Base-by-base conservation (phyloP, 2,888 invertebrate genomes). In the Nematopogon swammerdamellus region DNA sequence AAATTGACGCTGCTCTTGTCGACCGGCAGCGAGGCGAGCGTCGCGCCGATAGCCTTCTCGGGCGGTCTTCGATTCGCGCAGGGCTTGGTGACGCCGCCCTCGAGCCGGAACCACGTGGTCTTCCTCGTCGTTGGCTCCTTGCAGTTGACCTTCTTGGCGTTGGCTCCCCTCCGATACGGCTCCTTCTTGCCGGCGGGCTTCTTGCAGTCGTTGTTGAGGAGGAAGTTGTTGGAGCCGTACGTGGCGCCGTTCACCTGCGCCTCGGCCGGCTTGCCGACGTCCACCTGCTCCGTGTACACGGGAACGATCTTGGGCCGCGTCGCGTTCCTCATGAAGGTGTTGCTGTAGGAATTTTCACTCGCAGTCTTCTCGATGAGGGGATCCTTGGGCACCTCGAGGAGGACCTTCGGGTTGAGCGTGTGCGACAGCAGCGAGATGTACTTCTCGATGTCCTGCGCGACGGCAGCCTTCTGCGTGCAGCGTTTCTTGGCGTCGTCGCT, bases 361-460 rank as follows among this genome's bases (percentile, higher is more conserved):
- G 25, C 25, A 25, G 25, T 25, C 19, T 47, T 20, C 19, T 50
- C 59, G 62, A n/a, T n/a, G n/a, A n/a, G n/a, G n/a, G n/a, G n/a
- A n/a, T 70, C 72, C 56, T 73, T 75, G 29, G 66, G 64, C 52
- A 72, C 72, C 52, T 79, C 77, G 58, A 74, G 66, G 51, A 79
- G 63, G 52, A 77, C 75, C 63, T 76, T 77, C 29, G 79, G 77
- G 56, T 69, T 77, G 51, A 80, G 68, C 48, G 79, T 80, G 57
- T 79, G 72, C 47, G 80, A 76, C 55, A 80, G 61, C 58, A 75
- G 79, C 44, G 77, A 74, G 54, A 80, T 79, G 59, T 80, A 80
- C 58, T 79, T 79, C 56, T 80, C 75, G 52, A 80, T 63, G 57
- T 80, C 79, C 51, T 77, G 69, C 16, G 76, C 70, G 58, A 74